phyloP scores from a whole-genome alignment of 2,888 invertebrate genomes.

The Machimus rusticus region DNA sequence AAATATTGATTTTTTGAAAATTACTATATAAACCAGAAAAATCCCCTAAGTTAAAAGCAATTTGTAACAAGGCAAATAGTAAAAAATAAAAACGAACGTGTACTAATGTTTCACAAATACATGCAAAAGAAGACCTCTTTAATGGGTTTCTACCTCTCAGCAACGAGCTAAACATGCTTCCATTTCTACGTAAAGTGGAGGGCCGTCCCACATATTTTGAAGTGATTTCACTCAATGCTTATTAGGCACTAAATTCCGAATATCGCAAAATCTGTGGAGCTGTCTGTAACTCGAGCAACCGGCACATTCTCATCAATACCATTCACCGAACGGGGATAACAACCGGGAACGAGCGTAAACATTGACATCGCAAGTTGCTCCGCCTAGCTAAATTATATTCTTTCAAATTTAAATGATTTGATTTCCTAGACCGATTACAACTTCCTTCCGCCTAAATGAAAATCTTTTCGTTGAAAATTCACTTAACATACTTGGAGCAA shows the following conservation, averaged over 20 bases:
- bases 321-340: background rate
- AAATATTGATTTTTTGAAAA: too few species aligned
- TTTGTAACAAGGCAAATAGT: too few species aligned
- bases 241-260: background rate
- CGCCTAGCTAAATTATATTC: constrained; percentile 22
- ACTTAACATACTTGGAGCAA: constrained; percentile 39
- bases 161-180: background rate
- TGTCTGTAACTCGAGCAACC: background rate
- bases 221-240: background rate
- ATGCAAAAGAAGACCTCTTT: background rate
- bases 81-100: too few species aligned
- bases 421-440: constrained; percentile 41
- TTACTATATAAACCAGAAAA: too few species aligned
- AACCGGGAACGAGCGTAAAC: constrained; percentile 5
- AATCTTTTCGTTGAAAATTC: constrained; percentile 39
- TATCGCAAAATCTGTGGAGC: background rate
- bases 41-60: too few species aligned
- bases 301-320: background rate
- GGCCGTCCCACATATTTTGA: background rate
- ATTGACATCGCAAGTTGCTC: background rate
- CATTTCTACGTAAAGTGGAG: background rate
- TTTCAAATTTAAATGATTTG: constrained; percentile 37
- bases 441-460: constrained; percentile 38
- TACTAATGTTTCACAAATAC: too few species aligned
- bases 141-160: background rate